Conservation (phyloP, 2,113 vertebrate genomes). For the Arvicanthis niloticus region DNA sequence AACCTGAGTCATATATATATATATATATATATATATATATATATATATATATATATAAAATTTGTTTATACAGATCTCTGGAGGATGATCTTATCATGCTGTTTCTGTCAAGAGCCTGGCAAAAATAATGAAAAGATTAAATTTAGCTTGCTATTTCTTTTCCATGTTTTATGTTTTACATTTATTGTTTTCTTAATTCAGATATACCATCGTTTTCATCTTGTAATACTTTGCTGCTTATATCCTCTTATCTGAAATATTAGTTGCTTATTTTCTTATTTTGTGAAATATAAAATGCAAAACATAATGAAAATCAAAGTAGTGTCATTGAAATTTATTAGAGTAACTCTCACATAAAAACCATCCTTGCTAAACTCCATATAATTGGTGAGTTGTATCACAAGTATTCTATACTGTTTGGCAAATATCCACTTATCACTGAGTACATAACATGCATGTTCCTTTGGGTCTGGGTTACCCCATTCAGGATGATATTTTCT, state of each 20-base stretch:
- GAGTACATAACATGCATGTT: too few relatives aligned
- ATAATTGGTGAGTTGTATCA: too few relatives aligned
- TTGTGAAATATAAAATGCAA: neutral
- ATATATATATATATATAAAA: neutral
- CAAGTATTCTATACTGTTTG: too few relatives aligned
- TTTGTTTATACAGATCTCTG: neutral
- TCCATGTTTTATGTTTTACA: neutral
- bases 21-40: too few relatives aligned
- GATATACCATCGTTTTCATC: conserved; percentile 27
- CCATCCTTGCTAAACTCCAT: too few relatives aligned
- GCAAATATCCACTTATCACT: too few relatives aligned
- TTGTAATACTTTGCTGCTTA: neutral
- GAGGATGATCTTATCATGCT: neutral
- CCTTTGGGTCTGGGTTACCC: too few relatives aligned
- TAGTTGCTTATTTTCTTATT: neutral
- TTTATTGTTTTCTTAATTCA: conserved; percentile 17
- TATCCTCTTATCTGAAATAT: neutral
- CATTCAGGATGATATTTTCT: too few relatives aligned
- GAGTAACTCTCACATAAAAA: neutral
- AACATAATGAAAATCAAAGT: neutral
- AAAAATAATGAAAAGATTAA: neutral
- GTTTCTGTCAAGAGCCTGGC: neutral
- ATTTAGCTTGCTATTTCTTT: neutral
- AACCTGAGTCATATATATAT: neutral
- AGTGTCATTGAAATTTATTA: neutral